phyloP scores from a whole-genome alignment of 2,888 invertebrate genomes.

The Nasonovia ribisnigri region DNA sequence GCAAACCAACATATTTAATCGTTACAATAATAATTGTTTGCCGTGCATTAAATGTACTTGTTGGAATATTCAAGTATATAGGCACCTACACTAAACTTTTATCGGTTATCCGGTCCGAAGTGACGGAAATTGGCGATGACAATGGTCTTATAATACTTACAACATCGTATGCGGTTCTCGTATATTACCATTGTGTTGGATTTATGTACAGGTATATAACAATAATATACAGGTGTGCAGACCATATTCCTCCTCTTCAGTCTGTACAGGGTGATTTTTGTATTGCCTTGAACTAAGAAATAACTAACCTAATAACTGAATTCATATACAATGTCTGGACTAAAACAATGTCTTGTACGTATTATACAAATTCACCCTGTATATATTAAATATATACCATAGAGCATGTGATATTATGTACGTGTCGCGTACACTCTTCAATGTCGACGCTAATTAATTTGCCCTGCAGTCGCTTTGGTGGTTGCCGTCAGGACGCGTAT shows the following conservation, averaged over 20 bases:
- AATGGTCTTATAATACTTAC: slow-evolving; percentile 12
- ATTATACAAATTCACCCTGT: neutral
- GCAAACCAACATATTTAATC: neutral
- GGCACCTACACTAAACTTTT: neutral
- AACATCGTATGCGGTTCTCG: neutral
- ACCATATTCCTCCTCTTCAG: neutral
- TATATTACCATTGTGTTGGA: slow-evolving; percentile 22
- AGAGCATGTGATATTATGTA: neutral
- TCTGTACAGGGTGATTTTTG: neutral
- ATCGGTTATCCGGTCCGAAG: slow-evolving; percentile 25
- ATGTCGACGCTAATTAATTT: neutral
- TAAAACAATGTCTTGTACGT: neutral
- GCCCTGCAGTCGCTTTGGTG: neutral
- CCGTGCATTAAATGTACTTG: neutral
- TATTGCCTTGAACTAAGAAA: neutral
- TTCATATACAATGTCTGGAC: neutral
- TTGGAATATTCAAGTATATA: neutral
- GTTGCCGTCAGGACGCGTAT: neutral
- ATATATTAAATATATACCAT: neutral
- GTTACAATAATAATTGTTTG: neutral
- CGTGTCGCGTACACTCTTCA: neutral
- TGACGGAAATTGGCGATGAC: slow-evolving; percentile 23
- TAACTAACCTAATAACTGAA: neutral
- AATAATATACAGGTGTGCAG: neutral
- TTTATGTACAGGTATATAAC: neutral